Evolutionary conservation across 2,888 invertebrate species (phyloP).

Genomic region (Leptothorax acervorum): DNA sequence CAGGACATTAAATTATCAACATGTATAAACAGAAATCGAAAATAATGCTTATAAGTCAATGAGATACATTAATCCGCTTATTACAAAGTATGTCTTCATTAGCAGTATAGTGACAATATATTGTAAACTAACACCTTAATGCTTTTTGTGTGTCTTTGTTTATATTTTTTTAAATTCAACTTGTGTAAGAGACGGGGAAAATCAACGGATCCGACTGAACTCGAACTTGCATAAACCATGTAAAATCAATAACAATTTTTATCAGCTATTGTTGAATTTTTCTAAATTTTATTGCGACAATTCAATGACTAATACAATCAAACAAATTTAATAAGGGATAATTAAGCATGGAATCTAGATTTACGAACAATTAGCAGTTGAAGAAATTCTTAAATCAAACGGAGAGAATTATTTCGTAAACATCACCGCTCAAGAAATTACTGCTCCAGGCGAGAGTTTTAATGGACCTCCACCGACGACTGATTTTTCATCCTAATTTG

Average conservation of each 20-base stretch:
- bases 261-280: not conserved
- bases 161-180: not conserved
- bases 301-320: not conserved
- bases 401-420: conserved; percentile 21
- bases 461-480: conserved; percentile 59
- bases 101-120: not conserved
- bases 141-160: not conserved
- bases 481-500: conserved; percentile 74
- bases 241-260: not conserved
- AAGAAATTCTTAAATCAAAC: not conserved
- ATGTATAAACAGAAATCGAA: conserved; percentile 20
- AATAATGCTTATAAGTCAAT: not conserved
- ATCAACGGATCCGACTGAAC: too few species aligned
- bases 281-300: not conserved
- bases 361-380: conserved; percentile 15
- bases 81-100: not conserved
- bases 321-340: not conserved
- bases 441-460: conserved; percentile 49
- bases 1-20: conserved; percentile 22
- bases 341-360: not conserved
- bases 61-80: conserved; percentile 6
- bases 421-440: conserved; percentile 5
- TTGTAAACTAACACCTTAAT: not conserved
- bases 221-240: not conserved
- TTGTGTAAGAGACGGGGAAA: too few species aligned